These are phyloP conservation scores for Melanostoma scalare DNA, from an alignment of 2,888 invertebrate genomes.

Conservation along the genomic window DNA sequence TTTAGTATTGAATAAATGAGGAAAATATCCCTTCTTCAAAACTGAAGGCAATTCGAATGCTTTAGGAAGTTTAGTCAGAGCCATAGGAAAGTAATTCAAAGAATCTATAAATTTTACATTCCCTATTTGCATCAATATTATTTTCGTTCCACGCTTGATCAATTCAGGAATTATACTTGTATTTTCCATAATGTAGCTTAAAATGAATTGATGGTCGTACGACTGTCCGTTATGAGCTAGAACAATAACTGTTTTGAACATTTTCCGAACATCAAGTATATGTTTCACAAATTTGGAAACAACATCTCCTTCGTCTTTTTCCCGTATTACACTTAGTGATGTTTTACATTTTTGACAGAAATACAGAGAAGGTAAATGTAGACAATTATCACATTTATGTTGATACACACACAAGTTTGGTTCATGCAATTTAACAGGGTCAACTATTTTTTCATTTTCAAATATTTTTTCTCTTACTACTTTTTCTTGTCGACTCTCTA, in stretches of 20 bases:
- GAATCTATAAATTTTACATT: constrained; percentile 8
- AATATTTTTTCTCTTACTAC: too few relatives aligned
- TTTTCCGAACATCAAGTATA: too few relatives aligned
- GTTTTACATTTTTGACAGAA: neutral
- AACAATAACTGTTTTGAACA: neutral
- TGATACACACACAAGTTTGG: too few relatives aligned
- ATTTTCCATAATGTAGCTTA: neutral
- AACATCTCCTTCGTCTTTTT: too few relatives aligned
- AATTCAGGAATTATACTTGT: neutral
- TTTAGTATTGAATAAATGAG: neutral
- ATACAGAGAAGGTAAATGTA: neutral
- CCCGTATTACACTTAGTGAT: neutral
- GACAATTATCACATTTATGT: too few relatives aligned
- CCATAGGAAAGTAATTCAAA: neutral
- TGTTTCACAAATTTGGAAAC: too few relatives aligned
- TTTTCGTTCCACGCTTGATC: neutral
- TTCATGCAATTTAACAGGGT: too few relatives aligned
- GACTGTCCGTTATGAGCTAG: constrained; percentile 2
- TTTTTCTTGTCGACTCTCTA: too few relatives aligned
- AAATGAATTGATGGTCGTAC: constrained; percentile 4
- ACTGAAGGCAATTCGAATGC: neutral
- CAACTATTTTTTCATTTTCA: too few relatives aligned
- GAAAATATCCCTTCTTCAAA: too few relatives aligned
- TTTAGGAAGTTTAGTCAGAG: neutral
- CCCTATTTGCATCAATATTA: neutral